Percentiles rank a stretch among this genome's conserved stretches.
Conservation (phyloP, 2,888 invertebrate species). For the Pollenia labialis region DNA sequence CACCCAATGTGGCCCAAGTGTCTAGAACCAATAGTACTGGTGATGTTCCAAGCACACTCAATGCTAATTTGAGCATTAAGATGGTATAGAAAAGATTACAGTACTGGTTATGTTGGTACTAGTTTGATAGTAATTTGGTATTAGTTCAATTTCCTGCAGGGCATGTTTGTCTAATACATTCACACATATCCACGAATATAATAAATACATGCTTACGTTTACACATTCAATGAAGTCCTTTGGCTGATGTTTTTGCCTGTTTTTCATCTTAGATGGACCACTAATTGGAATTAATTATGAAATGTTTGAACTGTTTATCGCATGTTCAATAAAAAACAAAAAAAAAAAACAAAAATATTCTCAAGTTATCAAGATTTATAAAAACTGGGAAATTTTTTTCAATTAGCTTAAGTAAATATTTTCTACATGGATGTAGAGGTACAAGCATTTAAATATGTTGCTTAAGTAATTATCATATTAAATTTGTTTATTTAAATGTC, state of each 20-base stretch:
- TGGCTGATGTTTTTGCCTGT: slow-evolving; percentile 9
- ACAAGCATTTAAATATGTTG: background rate
- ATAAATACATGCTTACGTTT: background rate
- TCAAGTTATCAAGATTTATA: background rate
- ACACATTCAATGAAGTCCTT: background rate
- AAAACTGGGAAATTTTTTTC: slow-evolving; percentile 7
- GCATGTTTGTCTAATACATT: background rate
- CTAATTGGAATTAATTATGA: slow-evolving; percentile 58
- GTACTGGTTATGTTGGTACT: too few relatives aligned
- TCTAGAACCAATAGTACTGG: too few relatives aligned
- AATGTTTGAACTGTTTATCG: slow-evolving; percentile 16
- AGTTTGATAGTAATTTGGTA: too few relatives aligned
- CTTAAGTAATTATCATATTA: slow-evolving; percentile 47
- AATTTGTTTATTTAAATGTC: slow-evolving; percentile 21
- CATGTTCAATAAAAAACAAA: background rate
- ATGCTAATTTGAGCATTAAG: too few relatives aligned
- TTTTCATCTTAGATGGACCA: slow-evolving; percentile 20
- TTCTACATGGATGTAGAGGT: background rate
- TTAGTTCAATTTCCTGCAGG: too few relatives aligned
- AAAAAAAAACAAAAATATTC: background rate
- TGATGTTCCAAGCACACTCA: too few relatives aligned
- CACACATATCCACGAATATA: background rate
- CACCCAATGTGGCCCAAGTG: too few relatives aligned
- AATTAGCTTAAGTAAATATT: slow-evolving; percentile 35
- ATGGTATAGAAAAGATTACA: too few relatives aligned